Percentiles rank a stretch among this genome's conserved stretches.
Evolutionary conservation across 2,113 vertebrate species (phyloP).

Genomic region (Centrocercus urophasianus): DNA sequence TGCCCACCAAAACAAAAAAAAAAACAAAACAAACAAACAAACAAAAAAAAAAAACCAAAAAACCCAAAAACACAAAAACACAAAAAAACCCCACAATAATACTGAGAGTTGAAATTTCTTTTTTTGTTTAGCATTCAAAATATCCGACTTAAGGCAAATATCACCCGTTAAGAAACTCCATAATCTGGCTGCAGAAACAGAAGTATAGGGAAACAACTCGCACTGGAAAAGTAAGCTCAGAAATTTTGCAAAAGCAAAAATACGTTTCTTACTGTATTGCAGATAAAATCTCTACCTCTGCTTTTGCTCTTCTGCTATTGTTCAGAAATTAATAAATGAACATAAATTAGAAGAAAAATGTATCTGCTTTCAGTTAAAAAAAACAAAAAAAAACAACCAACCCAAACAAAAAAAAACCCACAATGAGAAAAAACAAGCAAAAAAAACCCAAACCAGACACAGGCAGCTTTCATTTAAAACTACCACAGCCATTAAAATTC

Average conservation of each 20-base stretch:
- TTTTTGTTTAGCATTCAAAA: not conserved
- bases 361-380: not conserved
- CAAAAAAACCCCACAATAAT: not conserved
- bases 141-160: not conserved
- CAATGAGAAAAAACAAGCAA: not conserved
- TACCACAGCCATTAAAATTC: constrained; percentile 42
- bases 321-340: not conserved
- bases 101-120: not conserved
- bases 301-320: not conserved
- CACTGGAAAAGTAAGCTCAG: not conserved
- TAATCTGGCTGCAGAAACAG: not conserved
- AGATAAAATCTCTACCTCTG: not conserved
- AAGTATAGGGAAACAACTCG: not conserved
- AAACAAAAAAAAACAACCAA: not conserved
- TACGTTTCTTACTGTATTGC: not conserved
- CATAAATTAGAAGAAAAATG: not conserved
- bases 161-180: not conserved
- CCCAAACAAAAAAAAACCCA: not conserved
- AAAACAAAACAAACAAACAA: too few species aligned
- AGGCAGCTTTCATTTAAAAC: constrained; percentile 16
- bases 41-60: not conserved
- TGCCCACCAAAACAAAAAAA: not conserved
- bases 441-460: not conserved
- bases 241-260: not conserved
- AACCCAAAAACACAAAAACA: not conserved